Base-by-base conservation (phyloP, 2,797 vertebrate species). In the Phyllotis vaccarum region DNA sequence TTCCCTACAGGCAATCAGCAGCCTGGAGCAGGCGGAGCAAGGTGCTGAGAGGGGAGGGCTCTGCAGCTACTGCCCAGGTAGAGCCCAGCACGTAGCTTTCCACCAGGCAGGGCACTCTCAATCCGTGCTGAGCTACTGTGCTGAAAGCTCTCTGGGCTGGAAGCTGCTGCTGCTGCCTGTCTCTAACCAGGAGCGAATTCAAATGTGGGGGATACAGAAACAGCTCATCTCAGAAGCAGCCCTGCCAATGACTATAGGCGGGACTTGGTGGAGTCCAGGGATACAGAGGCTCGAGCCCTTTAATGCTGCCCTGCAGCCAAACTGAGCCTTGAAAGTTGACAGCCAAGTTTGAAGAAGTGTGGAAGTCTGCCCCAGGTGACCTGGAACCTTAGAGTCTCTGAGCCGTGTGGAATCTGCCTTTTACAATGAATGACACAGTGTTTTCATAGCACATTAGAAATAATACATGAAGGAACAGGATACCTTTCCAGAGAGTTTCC, bases 1-100 rank as follows among this genome's bases (percentile, higher is more conserved):
- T 29, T 92, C 83, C 66, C 66, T 86, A 88, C 95, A 96, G 96
- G 97, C 96, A 95, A 92, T 74, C 86, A 24, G n/a, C 87, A 91
- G 95, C 95, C 68, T 0, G 85, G 54, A 88, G 68, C 8, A 10
- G 75, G 34, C 66, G 62, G 14, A 49, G 89, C 34, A 93, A 60
- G 95, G 94, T 4, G 49, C 74, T 49, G 4, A 0, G 2, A 12
- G 93, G 56, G 66, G 66, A 74, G 81, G 94, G 93, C 27, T 58
- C 58, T 5, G 86, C 34, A 2, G 92, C 83, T 43, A 4, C 94
- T n/a, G 22, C 80, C 97, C 97, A 97, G 97, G 97, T 90, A 64
- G 90, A 46, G 86, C 70, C 43, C 56, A 58, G 11, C 0, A 2
- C 19, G n/a, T 60, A 74, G 43, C 66, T 89, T 88, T 43, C 34